A percentile compares a stretch with the other conserved stretches of the same genome.
These are phyloP conservation scores for Lasioglossum albipes DNA, from an alignment of 1,140 invertebrate genomes.

Conservation along the genomic window DNA sequence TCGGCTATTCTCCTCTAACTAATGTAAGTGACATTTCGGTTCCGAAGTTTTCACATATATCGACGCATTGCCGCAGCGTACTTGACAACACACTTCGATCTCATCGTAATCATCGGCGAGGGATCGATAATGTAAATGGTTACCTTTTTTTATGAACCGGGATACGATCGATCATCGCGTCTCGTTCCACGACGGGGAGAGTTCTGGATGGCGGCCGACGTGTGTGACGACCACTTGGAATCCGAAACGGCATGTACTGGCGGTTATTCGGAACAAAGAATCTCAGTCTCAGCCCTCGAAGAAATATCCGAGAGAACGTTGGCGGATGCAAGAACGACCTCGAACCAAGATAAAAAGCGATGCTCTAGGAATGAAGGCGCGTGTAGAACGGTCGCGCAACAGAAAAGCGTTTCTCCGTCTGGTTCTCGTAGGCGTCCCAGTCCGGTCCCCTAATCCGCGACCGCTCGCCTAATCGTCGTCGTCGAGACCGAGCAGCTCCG, in stretches of 20 bases:
- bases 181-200: not conserved
- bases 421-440: slow-evolving; percentile 38
- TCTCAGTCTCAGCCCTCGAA: slow-evolving; percentile 38
- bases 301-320: slow-evolving; percentile 30
- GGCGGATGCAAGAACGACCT: slow-evolving; percentile 44
- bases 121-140: no score
- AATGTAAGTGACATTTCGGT: no score
- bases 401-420: slow-evolving; percentile 48
- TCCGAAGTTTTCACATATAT: no score
- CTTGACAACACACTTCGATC: no score
- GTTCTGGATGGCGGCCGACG: not conserved
- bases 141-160: no score
- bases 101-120: no score
- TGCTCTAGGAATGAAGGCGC: slow-evolving; percentile 72
- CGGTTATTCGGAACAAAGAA: slow-evolving; percentile 23
- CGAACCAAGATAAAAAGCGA: slow-evolving; percentile 61
- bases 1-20: no score
- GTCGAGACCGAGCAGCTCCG: slow-evolving; percentile 90
- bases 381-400: slow-evolving; percentile 54
- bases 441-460: no score
- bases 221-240: not conserved
- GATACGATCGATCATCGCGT: no score
- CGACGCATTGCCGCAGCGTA: no score
- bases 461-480: slow-evolving; percentile 85
- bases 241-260: not conserved